Evolutionary conservation across 2,113 vertebrate genomes (phyloP).

Genomic region (Centrocercus urophasianus): DNA sequence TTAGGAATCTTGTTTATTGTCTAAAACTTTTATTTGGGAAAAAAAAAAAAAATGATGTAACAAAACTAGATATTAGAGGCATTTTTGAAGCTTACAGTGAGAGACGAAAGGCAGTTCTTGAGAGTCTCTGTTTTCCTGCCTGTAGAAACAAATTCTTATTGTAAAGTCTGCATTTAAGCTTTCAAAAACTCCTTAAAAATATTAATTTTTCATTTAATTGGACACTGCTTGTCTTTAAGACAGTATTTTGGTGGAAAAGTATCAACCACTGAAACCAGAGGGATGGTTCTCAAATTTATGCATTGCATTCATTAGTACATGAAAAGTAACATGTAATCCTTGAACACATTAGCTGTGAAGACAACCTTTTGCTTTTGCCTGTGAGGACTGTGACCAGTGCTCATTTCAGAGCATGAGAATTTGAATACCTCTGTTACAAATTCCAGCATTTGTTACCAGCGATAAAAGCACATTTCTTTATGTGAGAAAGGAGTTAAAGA

Average conservation of each 20-base stretch:
- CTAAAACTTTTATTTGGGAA: background rate
- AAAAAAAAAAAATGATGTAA: background rate
- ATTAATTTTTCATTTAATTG: background rate
- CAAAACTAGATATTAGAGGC: background rate
- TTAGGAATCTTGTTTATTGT: background rate
- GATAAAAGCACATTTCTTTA: slow-evolving; percentile 7
- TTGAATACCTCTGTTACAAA: background rate
- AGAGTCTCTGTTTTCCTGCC: background rate
- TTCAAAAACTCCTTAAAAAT: background rate
- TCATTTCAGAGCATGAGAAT: slow-evolving; percentile 1
- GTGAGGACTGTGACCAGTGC: background rate
- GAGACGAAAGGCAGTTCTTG: background rate
- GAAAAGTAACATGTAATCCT: background rate
- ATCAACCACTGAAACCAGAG: background rate
- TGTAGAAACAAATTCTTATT: background rate
- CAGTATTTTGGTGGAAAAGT: background rate
- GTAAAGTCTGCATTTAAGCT: background rate
- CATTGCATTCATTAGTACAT: background rate
- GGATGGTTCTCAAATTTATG: background rate
- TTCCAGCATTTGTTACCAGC: background rate
- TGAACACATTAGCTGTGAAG: background rate
- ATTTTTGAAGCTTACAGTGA: background rate
- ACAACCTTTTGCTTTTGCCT: background rate
- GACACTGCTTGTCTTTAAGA: background rate
- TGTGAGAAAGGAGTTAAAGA: slow-evolving; percentile 31